A percentile compares a stretch with the other conserved stretches of the same genome.
phyloP scores from a whole-genome alignment of 2,113 vertebrate species.

The Lagenorhynchus albirostris region DNA sequence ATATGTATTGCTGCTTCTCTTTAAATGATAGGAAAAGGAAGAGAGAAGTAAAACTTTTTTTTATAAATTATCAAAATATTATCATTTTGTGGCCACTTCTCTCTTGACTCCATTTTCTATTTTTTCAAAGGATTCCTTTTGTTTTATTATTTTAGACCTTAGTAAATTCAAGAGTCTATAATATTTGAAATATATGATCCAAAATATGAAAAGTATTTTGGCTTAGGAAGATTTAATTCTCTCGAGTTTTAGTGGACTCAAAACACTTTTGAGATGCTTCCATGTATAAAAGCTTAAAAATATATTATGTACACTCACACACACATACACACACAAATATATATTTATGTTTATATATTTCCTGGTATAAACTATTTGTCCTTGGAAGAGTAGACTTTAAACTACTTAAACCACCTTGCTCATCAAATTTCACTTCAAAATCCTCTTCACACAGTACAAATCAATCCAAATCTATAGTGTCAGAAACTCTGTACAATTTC shows the following conservation, averaged over 20 bases:
- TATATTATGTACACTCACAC: not conserved
- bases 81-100: not conserved
- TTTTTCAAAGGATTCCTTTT: not conserved
- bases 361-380: not conserved
- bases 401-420: not conserved
- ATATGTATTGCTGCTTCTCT: not conserved
- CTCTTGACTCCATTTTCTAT: not conserved
- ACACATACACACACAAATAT: not conserved
- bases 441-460: not conserved
- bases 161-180: not conserved
- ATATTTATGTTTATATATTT: not conserved
- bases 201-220: not conserved
- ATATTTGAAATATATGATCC: not conserved
- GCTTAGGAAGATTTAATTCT: not conserved
- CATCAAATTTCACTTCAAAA: not conserved
- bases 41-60: not conserved
- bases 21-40: not conserved
- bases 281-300: not conserved
- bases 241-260: not conserved
- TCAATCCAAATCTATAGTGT: not conserved
- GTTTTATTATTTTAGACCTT: not conserved
- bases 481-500: not conserved
- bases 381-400: not conserved
- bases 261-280: not conserved
- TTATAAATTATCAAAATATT: not conserved